phyloP scores from a whole-genome alignment of 1,140 invertebrate genomes.

The Ceratosolen solmsi region DNA sequence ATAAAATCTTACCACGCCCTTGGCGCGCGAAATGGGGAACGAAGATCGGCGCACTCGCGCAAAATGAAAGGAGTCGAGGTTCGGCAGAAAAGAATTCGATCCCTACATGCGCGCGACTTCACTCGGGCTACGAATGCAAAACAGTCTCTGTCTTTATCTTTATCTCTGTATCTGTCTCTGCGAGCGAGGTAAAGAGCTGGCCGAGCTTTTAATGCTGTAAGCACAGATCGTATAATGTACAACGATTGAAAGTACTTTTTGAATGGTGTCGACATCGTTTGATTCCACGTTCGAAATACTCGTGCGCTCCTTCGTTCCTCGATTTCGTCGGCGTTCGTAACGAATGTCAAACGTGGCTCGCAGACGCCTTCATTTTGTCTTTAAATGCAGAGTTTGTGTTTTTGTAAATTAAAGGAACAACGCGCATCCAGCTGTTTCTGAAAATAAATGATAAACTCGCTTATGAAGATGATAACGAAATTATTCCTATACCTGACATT shows the following conservation, averaged over 20 bases:
- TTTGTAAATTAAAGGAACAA: too few species aligned
- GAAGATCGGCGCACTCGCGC: not conserved
- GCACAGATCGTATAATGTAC: not conserved
- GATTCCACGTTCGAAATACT: not conserved
- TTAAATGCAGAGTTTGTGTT: too few species aligned
- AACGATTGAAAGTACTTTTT: not conserved
- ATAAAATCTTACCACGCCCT: not conserved
- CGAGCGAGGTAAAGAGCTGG: not conserved
- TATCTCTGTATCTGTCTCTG: too few species aligned
- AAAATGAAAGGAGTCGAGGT: not conserved
- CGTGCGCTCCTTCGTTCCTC: not conserved
- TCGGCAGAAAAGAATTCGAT: not conserved
- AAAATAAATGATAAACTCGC: too few species aligned
- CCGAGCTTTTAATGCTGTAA: not conserved
- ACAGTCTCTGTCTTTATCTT: too few species aligned
- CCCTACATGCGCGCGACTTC: not conserved
- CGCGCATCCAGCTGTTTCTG: too few species aligned
- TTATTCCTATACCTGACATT: too few species aligned
- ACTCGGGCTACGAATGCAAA: not conserved
- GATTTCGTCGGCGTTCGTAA: not conserved
- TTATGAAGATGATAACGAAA: too few species aligned
- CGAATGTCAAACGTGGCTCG: not conserved
- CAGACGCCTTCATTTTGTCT: too few species aligned
- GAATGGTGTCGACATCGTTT: not conserved
- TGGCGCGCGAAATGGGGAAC: not conserved